These are phyloP conservation scores for Dendrocincla fuliginosa DNA, from an alignment of 2,797 vertebrate genomes.

Conservation along the genomic window DNA sequence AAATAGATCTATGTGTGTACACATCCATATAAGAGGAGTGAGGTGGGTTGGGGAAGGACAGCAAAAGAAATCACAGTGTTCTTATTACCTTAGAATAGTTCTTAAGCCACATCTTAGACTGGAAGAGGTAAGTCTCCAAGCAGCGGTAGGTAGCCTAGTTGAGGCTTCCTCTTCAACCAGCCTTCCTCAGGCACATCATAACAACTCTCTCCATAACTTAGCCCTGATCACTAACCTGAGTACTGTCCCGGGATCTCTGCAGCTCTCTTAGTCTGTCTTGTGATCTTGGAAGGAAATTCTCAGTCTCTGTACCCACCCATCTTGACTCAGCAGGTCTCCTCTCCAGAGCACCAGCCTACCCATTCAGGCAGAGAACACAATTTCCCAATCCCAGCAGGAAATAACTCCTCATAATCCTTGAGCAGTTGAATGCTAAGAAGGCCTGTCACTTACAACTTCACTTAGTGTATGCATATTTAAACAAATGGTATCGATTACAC, in stretches of 20 bases:
- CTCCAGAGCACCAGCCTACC: neutral
- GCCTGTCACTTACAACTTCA: neutral
- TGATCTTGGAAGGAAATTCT: neutral
- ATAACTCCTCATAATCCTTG: neutral
- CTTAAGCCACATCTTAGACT: neutral
- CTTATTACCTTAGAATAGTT: neutral
- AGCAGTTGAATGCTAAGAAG: neutral
- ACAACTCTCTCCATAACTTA: neutral
- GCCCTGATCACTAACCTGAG: neutral
- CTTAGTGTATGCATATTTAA: neutral
- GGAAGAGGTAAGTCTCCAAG: neutral
- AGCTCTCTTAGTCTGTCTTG: neutral
- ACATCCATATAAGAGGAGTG: neutral
- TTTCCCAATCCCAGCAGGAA: conserved; percentile 17
- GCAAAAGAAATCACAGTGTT: neutral
- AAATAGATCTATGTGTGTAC: neutral
- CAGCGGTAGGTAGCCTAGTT: accelerated
- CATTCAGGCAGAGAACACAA: neutral
- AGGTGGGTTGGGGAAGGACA: neutral
- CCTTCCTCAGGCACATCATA: neutral
- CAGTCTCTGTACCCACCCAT: neutral
- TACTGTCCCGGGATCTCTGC: neutral
- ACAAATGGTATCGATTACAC: neutral
- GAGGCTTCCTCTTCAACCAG: neutral
- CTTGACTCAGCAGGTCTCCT: neutral